Evolutionary conservation across 2,888 invertebrate species (phyloP), one percentile per base, ranked within the genome.

Genomic region (Alcis repandata): DNA sequence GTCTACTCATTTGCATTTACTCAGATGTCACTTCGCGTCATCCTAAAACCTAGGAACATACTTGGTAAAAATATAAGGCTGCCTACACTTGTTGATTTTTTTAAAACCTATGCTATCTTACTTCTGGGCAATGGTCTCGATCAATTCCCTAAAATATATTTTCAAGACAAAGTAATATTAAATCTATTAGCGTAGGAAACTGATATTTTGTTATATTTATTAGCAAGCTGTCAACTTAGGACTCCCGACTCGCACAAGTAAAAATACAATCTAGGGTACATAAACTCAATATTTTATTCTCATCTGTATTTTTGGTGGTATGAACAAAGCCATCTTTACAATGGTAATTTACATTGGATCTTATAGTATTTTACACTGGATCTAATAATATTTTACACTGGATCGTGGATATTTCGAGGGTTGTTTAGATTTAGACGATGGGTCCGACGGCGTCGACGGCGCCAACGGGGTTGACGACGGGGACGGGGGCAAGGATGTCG

Each of bases 391-490:
- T 27, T 27, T 51, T 49, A 62, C 49, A 56, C 62, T 62, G 56
- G 38, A 45, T 45, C 40, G 4, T 56, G 17, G 6, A 15, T 17
- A 15, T 20, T n/a, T 2, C 15, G 2, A 22, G 19, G 8, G 13
- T 36, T 46, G 2, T 15, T 19, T n/a, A 7, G 17, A 32, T 61
- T 70, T 53, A 72, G 36, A 61, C 33, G 17, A 72, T 43, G 27
- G 69, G 69, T 69, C 70, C 74, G 17, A 67, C 69, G 7, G 70
- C 56, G 9, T 59, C 52, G 38, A 67, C 64, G 41, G 64, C 72
- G 7, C 69, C 73, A 1, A 59, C 73, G 7, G 70, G 67, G 43
- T 71, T 1, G n/a, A 71, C 69, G n/a, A 71, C 66, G 19, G 77
- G 76, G 0, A 68, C 57, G 45, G 74, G 32, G 45, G 62, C 67